Conservation (phyloP, 2,888 invertebrate genomes). For the Marronus borbonicus region DNA sequence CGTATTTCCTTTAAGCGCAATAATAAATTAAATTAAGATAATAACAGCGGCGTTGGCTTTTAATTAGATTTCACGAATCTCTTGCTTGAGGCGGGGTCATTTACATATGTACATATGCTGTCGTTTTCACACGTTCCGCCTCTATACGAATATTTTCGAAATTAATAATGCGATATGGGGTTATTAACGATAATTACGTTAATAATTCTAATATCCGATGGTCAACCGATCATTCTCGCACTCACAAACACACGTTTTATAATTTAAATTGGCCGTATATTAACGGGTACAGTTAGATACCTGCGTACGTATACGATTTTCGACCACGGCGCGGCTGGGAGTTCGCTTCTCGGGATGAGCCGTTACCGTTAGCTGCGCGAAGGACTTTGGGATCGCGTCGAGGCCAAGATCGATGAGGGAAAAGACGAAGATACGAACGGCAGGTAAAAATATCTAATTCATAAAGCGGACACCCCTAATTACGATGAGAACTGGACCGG, state of each 20-base stretch:
- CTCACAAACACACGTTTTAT: slow-evolving; percentile 55
- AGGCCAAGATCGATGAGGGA: slow-evolving; percentile 7
- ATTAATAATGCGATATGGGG: slow-evolving; percentile 24
- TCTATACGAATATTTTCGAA: slow-evolving; percentile 1
- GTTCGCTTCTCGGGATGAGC: slow-evolving; percentile 36
- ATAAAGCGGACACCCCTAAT: slow-evolving; percentile 41
- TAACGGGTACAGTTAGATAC: slow-evolving; percentile 57
- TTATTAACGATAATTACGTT: slow-evolving; percentile 43
- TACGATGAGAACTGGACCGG: slow-evolving; percentile 1
- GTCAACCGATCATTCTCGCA: slow-evolving; percentile 26
- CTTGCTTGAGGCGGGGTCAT: background rate
- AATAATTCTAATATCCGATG: slow-evolving; percentile 39
- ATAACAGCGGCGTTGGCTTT: background rate
- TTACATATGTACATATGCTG: background rate
- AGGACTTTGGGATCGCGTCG: background rate
- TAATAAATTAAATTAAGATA: slow-evolving; percentile 41
- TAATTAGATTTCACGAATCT: slow-evolving; percentile 32
- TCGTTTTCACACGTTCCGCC: background rate
- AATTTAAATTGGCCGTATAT: slow-evolving; percentile 57
- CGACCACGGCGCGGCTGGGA: slow-evolving; percentile 31
- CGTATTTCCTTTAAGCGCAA: slow-evolving; percentile 19
- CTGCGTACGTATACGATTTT: slow-evolving; percentile 50
- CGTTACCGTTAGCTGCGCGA: slow-evolving; percentile 43
- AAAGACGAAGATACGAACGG: background rate
- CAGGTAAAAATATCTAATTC: slow-evolving; percentile 47